Evolutionary conservation across 2,888 invertebrate genomes (phyloP).

Genomic region (Himalopsyche anomala): DNA sequence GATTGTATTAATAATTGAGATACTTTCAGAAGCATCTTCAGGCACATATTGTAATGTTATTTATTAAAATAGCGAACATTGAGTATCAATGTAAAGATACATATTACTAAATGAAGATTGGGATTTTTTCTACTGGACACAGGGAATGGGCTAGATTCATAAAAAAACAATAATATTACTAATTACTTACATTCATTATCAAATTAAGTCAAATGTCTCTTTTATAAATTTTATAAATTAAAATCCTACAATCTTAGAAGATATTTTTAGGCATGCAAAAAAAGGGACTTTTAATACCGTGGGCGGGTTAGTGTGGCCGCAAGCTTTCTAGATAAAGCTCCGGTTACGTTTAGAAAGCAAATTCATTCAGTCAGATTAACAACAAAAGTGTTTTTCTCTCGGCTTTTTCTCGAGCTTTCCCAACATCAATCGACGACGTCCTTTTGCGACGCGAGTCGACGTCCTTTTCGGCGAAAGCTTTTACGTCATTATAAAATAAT

Average conservation of each 20-base stretch:
- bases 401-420: background rate
- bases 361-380: conserved; percentile 9
- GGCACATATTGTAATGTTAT: too few relatives aligned
- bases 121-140: too few relatives aligned
- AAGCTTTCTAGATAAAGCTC: background rate
- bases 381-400: conserved; percentile 12
- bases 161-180: too few relatives aligned
- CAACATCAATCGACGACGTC: background rate
- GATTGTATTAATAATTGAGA: too few relatives aligned
- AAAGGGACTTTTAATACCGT: background rate
- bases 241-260: background rate
- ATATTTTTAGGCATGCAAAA: background rate
- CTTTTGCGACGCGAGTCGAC: background rate
- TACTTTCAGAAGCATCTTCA: too few relatives aligned
- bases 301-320: background rate
- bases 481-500: conserved; percentile 16
- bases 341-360: conserved; percentile 6
- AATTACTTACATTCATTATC: too few relatives aligned
- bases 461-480: background rate
- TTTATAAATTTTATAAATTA: background rate
- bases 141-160: too few relatives aligned
- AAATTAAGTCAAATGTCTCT: too few relatives aligned
- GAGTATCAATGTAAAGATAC: too few relatives aligned
- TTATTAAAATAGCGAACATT: too few relatives aligned
- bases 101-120: too few relatives aligned